These are phyloP conservation scores for Psittacus erithacus DNA, from an alignment of 2,113 vertebrate species.

Conservation along the genomic window DNA sequence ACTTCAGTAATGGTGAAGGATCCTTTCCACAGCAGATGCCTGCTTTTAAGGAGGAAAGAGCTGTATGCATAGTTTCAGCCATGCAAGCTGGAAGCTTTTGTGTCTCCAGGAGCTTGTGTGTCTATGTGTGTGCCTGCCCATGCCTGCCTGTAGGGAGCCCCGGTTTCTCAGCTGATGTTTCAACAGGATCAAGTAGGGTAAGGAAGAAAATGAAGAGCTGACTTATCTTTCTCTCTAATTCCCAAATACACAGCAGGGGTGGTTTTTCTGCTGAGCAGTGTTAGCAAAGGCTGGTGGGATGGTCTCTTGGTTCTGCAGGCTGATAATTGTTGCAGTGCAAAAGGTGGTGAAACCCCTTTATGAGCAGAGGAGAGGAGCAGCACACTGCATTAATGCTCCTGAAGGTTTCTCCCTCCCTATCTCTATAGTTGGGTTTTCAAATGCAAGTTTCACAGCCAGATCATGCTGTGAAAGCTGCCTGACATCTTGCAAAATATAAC, in stretches of 20 bases:
- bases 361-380: background rate
- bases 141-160: background rate
- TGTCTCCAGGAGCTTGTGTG: background rate
- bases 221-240: background rate
- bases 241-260: background rate
- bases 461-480: conserved; percentile 14
- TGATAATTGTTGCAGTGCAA: background rate
- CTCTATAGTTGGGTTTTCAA: background rate
- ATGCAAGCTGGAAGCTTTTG: background rate
- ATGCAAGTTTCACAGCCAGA: background rate
- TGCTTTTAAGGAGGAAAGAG: background rate
- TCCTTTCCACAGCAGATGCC: background rate
- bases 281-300: background rate
- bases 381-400: background rate
- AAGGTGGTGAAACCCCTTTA: background rate
- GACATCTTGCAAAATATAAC: background rate
- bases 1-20: background rate
- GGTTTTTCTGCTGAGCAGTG: background rate
- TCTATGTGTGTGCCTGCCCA: background rate
- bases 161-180: background rate
- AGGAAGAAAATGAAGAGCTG: background rate
- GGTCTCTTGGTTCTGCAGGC: background rate
- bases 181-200: background rate
- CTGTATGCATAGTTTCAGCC: background rate
- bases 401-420: background rate